These are phyloP conservation scores for Melolontha melolontha DNA, from an alignment of 2,888 invertebrate species.

Conservation along the genomic window DNA sequence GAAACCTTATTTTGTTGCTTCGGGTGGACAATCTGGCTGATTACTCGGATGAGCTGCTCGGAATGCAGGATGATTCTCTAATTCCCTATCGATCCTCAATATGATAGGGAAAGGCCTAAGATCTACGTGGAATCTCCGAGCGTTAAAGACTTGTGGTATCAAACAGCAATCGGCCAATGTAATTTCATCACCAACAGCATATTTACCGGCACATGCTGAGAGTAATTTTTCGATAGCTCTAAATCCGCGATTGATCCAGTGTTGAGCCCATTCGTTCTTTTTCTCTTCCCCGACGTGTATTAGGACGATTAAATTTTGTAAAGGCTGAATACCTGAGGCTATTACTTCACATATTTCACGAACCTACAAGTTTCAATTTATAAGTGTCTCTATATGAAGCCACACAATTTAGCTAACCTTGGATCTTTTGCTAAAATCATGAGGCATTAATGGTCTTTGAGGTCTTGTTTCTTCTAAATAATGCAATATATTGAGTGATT, in stretches of 20 bases:
- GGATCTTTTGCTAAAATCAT: slow-evolving; percentile 87
- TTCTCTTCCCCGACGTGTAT: slow-evolving; percentile 90
- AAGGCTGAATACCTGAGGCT: slow-evolving; percentile 93
- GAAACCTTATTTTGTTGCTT: slow-evolving; percentile 77
- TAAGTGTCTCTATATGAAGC: neutral
- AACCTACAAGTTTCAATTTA: slow-evolving; percentile 61
- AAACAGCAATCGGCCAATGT: slow-evolving; percentile 95
- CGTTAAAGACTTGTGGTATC: slow-evolving; percentile 96
- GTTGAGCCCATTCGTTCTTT: slow-evolving; percentile 92
- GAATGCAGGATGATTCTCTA: slow-evolving; percentile 91
- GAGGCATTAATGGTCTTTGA: slow-evolving; percentile 87
- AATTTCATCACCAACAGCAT: slow-evolving; percentile 93
- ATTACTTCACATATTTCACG: slow-evolving; percentile 93
- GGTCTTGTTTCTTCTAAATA: slow-evolving; percentile 95
- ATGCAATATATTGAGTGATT: slow-evolving; percentile 90
- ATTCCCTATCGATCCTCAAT: slow-evolving; percentile 84
- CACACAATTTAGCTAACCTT: slow-evolving; percentile 72
- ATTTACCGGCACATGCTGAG: slow-evolving; percentile 87
- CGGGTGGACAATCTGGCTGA: slow-evolving; percentile 96
- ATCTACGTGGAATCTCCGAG: slow-evolving; percentile 93
- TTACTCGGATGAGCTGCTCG: slow-evolving; percentile 89
- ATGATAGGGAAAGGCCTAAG: slow-evolving; percentile 91
- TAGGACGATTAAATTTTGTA: slow-evolving; percentile 92
- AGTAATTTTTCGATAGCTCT: slow-evolving; percentile 90
- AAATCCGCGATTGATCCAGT: slow-evolving; percentile 93